A percentile compares a stretch with the other conserved stretches of the same genome.
Evolutionary conservation across 2,888 invertebrate genomes (phyloP).

Genomic region (Corythucha ciliata): DNA sequence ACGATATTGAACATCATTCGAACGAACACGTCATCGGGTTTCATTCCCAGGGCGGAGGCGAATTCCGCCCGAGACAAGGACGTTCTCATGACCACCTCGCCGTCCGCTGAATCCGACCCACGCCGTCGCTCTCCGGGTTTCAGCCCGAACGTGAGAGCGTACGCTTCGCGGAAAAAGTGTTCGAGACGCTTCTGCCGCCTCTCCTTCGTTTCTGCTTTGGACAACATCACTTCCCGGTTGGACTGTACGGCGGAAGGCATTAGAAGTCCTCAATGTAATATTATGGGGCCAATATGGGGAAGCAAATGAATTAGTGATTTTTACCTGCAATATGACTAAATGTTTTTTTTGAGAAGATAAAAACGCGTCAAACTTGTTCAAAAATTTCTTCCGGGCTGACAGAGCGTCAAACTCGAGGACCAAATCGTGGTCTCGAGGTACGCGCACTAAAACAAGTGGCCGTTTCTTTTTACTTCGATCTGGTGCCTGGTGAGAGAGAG

Average conservation of each 20-base stretch:
- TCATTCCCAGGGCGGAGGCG: slow-evolving; percentile 92
- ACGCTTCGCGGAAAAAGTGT: slow-evolving; percentile 91
- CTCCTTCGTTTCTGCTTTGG: slow-evolving; percentile 88
- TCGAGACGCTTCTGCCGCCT: slow-evolving; percentile 84
- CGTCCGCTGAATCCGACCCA: slow-evolving; percentile 28
- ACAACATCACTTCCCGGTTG: slow-evolving; percentile 70
- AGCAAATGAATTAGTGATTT: not conserved
- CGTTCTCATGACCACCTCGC: slow-evolving; percentile 71
- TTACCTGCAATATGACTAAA: slow-evolving; percentile 60
- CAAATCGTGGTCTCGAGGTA: slow-evolving; percentile 83
- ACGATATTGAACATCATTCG: slow-evolving; percentile 97
- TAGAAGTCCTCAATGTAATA: slow-evolving; percentile 4
- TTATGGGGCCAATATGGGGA: not conserved
- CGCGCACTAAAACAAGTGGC: slow-evolving; percentile 70
- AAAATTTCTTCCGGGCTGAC: slow-evolving; percentile 71
- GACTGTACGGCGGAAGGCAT: slow-evolving; percentile 53
- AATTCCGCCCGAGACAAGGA: slow-evolving; percentile 86
- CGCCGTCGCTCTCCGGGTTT: slow-evolving; percentile 66
- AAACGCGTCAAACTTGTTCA: slow-evolving; percentile 78
- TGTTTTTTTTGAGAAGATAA: slow-evolving; percentile 73
- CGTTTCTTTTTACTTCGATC: slow-evolving; percentile 56
- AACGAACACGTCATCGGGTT: slow-evolving; percentile 86
- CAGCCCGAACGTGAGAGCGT: slow-evolving; percentile 83
- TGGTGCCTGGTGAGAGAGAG: slow-evolving; percentile 26
- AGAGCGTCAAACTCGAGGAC: slow-evolving; percentile 82